Evolutionary conservation across 2,888 invertebrate genomes (phyloP).

Genomic region (Drosophila ezoana): DNA sequence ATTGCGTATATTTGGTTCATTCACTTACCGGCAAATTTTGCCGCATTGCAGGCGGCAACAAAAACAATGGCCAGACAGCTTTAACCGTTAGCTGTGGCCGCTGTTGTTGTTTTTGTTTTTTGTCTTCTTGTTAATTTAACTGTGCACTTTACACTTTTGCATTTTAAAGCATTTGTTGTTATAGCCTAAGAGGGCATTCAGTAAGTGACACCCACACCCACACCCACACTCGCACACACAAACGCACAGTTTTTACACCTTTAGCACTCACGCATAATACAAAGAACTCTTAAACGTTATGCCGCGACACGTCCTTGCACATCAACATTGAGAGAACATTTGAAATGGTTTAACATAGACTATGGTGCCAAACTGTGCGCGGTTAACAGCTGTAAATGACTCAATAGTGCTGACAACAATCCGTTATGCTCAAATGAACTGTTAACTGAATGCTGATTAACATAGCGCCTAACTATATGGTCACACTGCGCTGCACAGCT

Average conservation of each 20-base stretch:
- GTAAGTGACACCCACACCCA: slow-evolving; percentile 19
- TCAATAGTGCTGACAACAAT: not conserved
- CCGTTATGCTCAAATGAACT: slow-evolving; percentile 30
- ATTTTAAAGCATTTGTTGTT: slow-evolving; percentile 27
- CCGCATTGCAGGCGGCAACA: slow-evolving; percentile 43
- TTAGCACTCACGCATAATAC: slow-evolving; percentile 36
- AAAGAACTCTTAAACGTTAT: slow-evolving; percentile 12
- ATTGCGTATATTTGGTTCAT: slow-evolving; percentile 32
- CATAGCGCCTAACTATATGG: slow-evolving; percentile 4
- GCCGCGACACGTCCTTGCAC: slow-evolving; percentile 48
- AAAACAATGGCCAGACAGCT: slow-evolving; percentile 20
- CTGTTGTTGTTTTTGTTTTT: slow-evolving; percentile 3
- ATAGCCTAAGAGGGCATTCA: slow-evolving; percentile 19
- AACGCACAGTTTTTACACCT: slow-evolving; percentile 15
- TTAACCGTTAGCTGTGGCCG: slow-evolving; percentile 6
- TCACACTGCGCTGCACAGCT: slow-evolving; percentile 25
- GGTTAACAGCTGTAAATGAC: slow-evolving; percentile 8
- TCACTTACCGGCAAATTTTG: slow-evolving; percentile 60
- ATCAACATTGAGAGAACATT: slow-evolving; percentile 46
- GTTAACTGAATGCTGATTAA: slow-evolving; percentile 5
- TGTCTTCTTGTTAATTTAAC: slow-evolving; percentile 1
- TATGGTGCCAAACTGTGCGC: slow-evolving; percentile 4
- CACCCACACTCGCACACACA: slow-evolving; percentile 6
- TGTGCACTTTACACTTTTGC: slow-evolving; percentile 26
- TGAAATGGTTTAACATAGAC: slow-evolving; percentile 24